Base-by-base conservation (phyloP, 2,113 vertebrate species). In the Aix galericulata region DNA sequence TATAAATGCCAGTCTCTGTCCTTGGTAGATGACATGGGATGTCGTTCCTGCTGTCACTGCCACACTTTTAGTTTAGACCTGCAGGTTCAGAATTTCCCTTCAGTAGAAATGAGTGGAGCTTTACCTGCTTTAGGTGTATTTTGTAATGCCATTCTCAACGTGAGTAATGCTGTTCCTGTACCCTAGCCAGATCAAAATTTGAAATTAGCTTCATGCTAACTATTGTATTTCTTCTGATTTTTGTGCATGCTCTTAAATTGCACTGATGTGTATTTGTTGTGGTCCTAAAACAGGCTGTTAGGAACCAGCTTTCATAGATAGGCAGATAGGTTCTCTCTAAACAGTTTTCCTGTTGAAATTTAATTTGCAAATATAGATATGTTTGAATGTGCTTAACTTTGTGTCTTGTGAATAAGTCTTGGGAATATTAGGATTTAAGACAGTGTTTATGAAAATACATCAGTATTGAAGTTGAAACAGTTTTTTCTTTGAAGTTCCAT, bases 401-500 rank as follows among this genome's bases (percentile, higher is more conserved):
- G 25, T 92, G 68, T 63, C 25, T 68, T 60, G 58, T 67, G 64
- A 82, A 4, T 72, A 88, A 68, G 14, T 73, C 40, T 67, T 55
- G 16, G 46, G 63, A 91, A 53, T 66, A 59, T 32, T 68, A 48
- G 69, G 52, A 82, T 88, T 93, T 94, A 72, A 82, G 74, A 56
- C n/a, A 44, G 18, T 23, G 9, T 86, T 89, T 89, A 29, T 73
- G 75, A 72, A 94, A 83, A 75, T 71, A 25, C 23, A 40, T 88
- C 66, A 69, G 10, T 84, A 62, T 52, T 86, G 32, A 48, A 89
- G 72, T 75, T 53, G 55, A 84, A 84, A 73, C 8, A 26, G 20
- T 58, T 82, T 78, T 78, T 75, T 53, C 68, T 84, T 84, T 71
- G 42, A 69, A 80, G 84, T 91, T 94, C 42, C 32, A 31, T 89